These are phyloP conservation scores for Drosophila bocki DNA, from an alignment of 1,140 invertebrate species.

Conservation along the genomic window DNA sequence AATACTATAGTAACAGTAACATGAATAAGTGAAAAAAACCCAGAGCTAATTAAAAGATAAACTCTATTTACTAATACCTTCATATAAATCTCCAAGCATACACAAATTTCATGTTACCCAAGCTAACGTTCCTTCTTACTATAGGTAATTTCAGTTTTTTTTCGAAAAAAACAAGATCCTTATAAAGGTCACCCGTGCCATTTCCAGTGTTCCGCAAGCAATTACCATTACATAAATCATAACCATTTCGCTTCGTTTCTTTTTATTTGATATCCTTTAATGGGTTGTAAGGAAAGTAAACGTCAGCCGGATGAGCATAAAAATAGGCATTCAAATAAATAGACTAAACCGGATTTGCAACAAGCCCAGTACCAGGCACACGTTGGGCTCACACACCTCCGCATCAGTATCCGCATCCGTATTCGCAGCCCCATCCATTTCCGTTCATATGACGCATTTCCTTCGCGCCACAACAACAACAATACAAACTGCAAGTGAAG, in stretches of 20 bases:
- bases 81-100: neutral
- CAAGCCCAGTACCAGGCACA: slow-evolving; percentile 42
- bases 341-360: slow-evolving; percentile 76
- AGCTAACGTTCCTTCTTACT: neutral
- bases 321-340: slow-evolving; percentile 81
- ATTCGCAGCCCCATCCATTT: slow-evolving; percentile 52
- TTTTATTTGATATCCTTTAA: slow-evolving; percentile 39
- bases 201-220: slow-evolving; percentile 21
- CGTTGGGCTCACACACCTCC: slow-evolving; percentile 47
- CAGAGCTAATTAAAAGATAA: neutral
- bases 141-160: neutral
- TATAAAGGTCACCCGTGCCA: neutral
- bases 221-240: slow-evolving; percentile 76
- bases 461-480: slow-evolving; percentile 31
- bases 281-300: slow-evolving; percentile 29
- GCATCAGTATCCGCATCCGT: slow-evolving; percentile 38
- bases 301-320: slow-evolving; percentile 72
- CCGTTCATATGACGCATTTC: slow-evolving; percentile 68
- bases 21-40: too few relatives aligned
- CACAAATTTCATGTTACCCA: neutral
- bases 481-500: slow-evolving; percentile 68
- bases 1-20: neutral
- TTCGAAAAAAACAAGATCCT: neutral
- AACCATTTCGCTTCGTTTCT: slow-evolving; percentile 23
- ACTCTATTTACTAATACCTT: neutral